A percentile compares a stretch with the other conserved stretches of the same genome.
Evolutionary conservation across 2,888 invertebrate genomes (phyloP).

Genomic region (Gisinianus flammeolus): DNA sequence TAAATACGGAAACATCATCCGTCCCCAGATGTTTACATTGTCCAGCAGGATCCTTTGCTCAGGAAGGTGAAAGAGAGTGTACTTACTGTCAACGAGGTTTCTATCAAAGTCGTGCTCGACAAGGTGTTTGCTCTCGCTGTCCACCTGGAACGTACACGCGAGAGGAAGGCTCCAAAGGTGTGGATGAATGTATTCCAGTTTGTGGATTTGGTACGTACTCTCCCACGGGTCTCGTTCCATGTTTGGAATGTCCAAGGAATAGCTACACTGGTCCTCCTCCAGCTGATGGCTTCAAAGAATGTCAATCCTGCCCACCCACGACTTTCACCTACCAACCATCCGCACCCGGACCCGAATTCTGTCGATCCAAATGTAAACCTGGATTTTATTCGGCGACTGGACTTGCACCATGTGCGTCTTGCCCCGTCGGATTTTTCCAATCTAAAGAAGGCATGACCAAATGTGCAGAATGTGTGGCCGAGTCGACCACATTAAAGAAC

Average conservation of each 20-base stretch:
- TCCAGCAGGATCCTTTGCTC: slow-evolving; percentile 93
- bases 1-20: slow-evolving; percentile 90
- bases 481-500: slow-evolving; percentile 81
- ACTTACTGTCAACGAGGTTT: slow-evolving; percentile 89
- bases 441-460: slow-evolving; percentile 80
- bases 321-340: slow-evolving; percentile 90
- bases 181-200: slow-evolving; percentile 87
- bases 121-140: slow-evolving; percentile 87
- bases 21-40: slow-evolving; percentile 94
- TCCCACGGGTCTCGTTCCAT: slow-evolving; percentile 90
- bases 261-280: slow-evolving; percentile 89
- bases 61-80: slow-evolving; percentile 87
- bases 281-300: slow-evolving; percentile 88
- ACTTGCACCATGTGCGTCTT: slow-evolving; percentile 88
- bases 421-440: slow-evolving; percentile 92
- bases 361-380: slow-evolving; percentile 84
- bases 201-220: slow-evolving; percentile 97
- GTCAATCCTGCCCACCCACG: slow-evolving; percentile 80
- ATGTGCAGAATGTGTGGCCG: slow-evolving; percentile 89
- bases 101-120: slow-evolving; percentile 90
- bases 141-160: slow-evolving; percentile 91
- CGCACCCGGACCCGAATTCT: slow-evolving; percentile 80
- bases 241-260: slow-evolving; percentile 90
- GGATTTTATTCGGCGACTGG: slow-evolving; percentile 94
- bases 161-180: slow-evolving; percentile 85